Percentiles rank a stretch among this genome's conserved stretches.
phyloP scores from a whole-genome alignment of 2,888 invertebrate genomes.

The Hydroisotoma schaefferi region DNA sequence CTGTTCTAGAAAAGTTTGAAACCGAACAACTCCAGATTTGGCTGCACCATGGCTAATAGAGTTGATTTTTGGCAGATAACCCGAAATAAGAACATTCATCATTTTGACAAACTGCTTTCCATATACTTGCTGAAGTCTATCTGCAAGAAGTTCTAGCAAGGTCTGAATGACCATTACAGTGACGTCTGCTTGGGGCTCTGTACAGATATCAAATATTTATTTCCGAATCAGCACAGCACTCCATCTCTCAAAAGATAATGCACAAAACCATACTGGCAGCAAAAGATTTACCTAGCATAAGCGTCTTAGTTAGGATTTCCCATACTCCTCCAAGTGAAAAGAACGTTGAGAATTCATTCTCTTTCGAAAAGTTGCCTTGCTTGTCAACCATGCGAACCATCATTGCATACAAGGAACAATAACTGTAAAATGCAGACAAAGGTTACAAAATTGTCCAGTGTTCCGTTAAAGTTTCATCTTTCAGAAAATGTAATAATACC shows the following conservation, averaged over 20 bases:
- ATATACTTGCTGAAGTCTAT: slow-evolving; percentile 28
- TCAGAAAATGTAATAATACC: no score
- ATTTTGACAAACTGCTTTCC: slow-evolving; percentile 43
- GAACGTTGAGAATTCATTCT: slow-evolving; percentile 34
- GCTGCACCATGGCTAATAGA: slow-evolving; percentile 35
- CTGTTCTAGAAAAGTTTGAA: slow-evolving; percentile 43
- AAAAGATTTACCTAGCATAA: slow-evolving; percentile 46
- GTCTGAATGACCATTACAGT: slow-evolving; percentile 45
- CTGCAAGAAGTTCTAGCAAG: slow-evolving; percentile 42
- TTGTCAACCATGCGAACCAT: slow-evolving; percentile 40
- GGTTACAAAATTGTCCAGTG: not conserved
- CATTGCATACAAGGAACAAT: slow-evolving; percentile 43
- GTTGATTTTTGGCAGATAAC: slow-evolving; percentile 39
- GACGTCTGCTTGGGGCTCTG: slow-evolving; percentile 47
- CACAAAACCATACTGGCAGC: not conserved
- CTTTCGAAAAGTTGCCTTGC: slow-evolving; percentile 29
- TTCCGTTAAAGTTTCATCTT: not conserved
- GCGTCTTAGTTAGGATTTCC: slow-evolving; percentile 40
- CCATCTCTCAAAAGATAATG: not conserved
- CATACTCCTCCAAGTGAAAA: slow-evolving; percentile 46
- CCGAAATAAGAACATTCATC: slow-evolving; percentile 24
- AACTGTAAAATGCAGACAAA: slow-evolving; percentile 24
- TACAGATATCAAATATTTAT: slow-evolving; percentile 4
- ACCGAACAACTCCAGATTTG: slow-evolving; percentile 35
- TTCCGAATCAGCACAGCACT: not conserved